These are phyloP conservation scores for Cosmia trapezina DNA, from an alignment of 2,888 invertebrate genomes.

Conservation along the genomic window DNA sequence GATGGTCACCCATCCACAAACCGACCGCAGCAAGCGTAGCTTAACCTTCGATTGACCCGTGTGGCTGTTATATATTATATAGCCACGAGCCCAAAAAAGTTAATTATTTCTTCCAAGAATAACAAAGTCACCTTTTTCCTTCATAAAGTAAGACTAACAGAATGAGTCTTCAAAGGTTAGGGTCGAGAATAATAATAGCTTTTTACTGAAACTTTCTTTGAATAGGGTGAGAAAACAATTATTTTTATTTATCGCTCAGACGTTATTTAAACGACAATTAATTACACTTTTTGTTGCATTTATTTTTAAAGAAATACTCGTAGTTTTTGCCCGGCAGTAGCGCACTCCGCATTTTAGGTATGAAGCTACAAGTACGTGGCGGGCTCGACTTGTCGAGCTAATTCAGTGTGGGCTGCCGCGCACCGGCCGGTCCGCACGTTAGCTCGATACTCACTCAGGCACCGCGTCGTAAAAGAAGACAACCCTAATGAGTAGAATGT, in stretches of 20 bases:
- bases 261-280: slow-evolving; percentile 1
- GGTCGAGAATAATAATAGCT: neutral
- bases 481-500: no score
- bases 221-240: slow-evolving; percentile 12
- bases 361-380: no score
- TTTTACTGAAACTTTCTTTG: slow-evolving; percentile 23
- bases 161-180: slow-evolving; percentile 24
- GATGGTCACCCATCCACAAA: neutral
- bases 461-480: no score
- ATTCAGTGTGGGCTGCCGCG: no score
- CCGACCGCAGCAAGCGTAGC: neutral
- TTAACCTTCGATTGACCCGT: neutral
- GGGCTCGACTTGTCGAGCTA: no score
- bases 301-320: neutral
- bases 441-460: no score
- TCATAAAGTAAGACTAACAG: slow-evolving; percentile 6
- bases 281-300: neutral
- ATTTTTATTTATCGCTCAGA: slow-evolving; percentile 20
- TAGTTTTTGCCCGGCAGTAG: neutral
- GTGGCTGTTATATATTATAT: neutral
- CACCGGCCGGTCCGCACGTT: no score
- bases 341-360: no score
- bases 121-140: slow-evolving; percentile 21
- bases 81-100: neutral
- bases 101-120: neutral